These are phyloP conservation scores for Prorops nasuta DNA, from an alignment of 1,140 invertebrate genomes.

Conservation along the genomic window DNA sequence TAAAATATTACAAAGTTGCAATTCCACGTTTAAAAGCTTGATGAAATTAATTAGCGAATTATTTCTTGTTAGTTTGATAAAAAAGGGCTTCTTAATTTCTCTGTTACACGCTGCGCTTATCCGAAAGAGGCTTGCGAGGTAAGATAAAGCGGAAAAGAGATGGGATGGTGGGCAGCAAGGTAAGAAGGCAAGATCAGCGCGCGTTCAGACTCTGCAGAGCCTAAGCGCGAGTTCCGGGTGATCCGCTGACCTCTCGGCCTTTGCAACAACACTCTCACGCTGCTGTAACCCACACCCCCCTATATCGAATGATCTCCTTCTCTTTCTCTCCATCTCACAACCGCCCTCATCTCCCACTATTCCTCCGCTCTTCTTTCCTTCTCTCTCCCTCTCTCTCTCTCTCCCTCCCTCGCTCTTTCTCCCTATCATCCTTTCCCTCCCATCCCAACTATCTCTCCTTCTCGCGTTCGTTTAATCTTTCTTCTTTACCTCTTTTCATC, in stretches of 20 bases:
- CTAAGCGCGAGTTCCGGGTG: slow-evolving; percentile 58
- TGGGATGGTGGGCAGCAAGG: slow-evolving; percentile 23
- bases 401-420: slow-evolving; percentile 16
- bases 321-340: slow-evolving; percentile 3
- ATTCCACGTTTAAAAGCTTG: too few species aligned
- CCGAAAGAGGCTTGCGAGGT: too few species aligned
- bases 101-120: too few species aligned
- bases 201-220: slow-evolving; percentile 47
- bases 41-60: too few species aligned
- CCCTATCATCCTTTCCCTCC: slow-evolving; percentile 54
- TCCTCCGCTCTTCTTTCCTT: slow-evolving; percentile 20
- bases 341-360: not conserved
- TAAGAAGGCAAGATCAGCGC: slow-evolving; percentile 45
- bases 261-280: slow-evolving; percentile 59
- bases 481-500: slow-evolving; percentile 5
- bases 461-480: slow-evolving; percentile 4
- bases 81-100: too few species aligned
- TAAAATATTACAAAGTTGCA: too few species aligned
- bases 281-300: slow-evolving; percentile 59
- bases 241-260: slow-evolving; percentile 59
- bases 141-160: slow-evolving; percentile 17
- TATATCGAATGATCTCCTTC: slow-evolving; percentile 34
- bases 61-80: too few species aligned
- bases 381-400: slow-evolving; percentile 45
- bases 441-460: slow-evolving; percentile 34